Conservation (phyloP, 2,113 vertebrate genomes). For the Syngnathus scovelli region DNA sequence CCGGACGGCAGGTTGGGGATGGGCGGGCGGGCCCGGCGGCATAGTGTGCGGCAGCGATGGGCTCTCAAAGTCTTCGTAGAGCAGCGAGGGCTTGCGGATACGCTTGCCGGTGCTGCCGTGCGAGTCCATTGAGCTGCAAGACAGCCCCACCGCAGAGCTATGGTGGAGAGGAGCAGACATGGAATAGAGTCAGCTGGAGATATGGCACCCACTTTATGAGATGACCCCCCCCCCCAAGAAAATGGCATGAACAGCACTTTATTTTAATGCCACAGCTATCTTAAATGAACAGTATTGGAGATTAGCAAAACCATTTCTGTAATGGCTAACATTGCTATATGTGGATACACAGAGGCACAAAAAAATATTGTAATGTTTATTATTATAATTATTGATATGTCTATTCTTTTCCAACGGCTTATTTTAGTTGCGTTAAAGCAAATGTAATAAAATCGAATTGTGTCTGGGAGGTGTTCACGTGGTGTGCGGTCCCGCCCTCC, state of each 20-base stretch:
- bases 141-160: slow-evolving; percentile 63
- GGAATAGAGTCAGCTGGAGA: neutral
- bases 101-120: slow-evolving; percentile 76
- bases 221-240: too few relatives aligned
- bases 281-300: too few relatives aligned
- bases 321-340: too few relatives aligned
- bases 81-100: slow-evolving; percentile 87
- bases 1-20: slow-evolving; percentile 71
- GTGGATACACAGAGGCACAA: too few relatives aligned
- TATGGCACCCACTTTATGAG: too few relatives aligned
- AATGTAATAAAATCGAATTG: neutral
- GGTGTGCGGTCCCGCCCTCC: slow-evolving; percentile 45
- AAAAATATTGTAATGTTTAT: too few relatives aligned
- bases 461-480: slow-evolving; percentile 26
- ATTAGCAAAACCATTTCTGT: too few relatives aligned
- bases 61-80: slow-evolving; percentile 90
- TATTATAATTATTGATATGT: too few relatives aligned
- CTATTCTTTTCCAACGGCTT: neutral
- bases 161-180: neutral
- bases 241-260: too few relatives aligned
- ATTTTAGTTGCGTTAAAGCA: neutral
- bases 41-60: slow-evolving; percentile 72
- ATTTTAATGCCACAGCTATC: too few relatives aligned
- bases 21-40: slow-evolving; percentile 59
- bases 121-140: slow-evolving; percentile 59